Evolutionary conservation across 2,888 invertebrate genomes (phyloP).

Genomic region (Philereme vetulata): DNA sequence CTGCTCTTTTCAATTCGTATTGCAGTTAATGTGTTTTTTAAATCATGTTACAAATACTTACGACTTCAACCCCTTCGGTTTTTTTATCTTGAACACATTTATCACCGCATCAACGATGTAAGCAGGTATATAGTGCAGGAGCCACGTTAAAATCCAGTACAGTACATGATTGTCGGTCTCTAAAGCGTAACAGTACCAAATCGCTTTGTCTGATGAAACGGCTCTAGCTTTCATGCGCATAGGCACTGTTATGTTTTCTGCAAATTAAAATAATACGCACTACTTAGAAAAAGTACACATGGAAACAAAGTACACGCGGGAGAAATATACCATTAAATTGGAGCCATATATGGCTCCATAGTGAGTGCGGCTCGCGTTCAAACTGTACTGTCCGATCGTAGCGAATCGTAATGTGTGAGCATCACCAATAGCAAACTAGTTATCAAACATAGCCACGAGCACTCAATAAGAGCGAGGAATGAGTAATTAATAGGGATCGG

Average conservation of each 20-base stretch:
- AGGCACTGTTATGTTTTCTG: slow-evolving; percentile 8
- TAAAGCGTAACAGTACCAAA: slow-evolving; percentile 88
- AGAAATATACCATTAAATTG: too few species aligned
- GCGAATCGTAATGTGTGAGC: too few species aligned
- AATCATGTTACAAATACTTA: background rate
- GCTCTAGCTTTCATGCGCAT: slow-evolving; percentile 17
- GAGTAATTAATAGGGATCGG: too few species aligned
- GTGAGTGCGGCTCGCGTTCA: too few species aligned
- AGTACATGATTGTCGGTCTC: slow-evolving; percentile 84
- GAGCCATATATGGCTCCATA: too few species aligned
- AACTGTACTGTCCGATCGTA: too few species aligned
- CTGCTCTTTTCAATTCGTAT: background rate
- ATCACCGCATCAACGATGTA: slow-evolving; percentile 86
- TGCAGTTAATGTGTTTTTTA: too few species aligned
- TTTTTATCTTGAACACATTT: slow-evolving; percentile 77
- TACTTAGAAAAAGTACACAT: too few species aligned
- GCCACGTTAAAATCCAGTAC: slow-evolving; percentile 84
- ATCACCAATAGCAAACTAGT: too few species aligned
- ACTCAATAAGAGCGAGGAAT: too few species aligned
- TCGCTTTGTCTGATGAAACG: slow-evolving; percentile 23
- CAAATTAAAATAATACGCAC: background rate
- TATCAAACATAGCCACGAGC: too few species aligned
- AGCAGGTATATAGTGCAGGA: slow-evolving; percentile 88
- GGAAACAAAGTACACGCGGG: too few species aligned
- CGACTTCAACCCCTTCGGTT: slow-evolving; percentile 52